Evolutionary conservation across 2,797 vertebrate species (phyloP).

Genomic region (Balearica regulorum): DNA sequence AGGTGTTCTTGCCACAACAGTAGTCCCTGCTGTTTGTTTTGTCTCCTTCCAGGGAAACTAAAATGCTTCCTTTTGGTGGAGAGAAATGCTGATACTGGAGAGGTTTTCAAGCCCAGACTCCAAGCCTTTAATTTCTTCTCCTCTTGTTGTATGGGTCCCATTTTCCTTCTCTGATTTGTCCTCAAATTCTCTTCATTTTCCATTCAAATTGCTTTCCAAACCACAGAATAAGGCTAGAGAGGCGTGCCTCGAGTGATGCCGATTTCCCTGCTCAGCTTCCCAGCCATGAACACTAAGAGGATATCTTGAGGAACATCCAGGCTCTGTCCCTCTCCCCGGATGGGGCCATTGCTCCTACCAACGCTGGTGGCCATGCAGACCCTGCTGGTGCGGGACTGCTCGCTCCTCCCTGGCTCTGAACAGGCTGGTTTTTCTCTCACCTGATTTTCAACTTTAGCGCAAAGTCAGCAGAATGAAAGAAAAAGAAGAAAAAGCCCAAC

Average conservation of each 20-base stretch:
- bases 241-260: accelerated
- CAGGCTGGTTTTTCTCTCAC: neutral
- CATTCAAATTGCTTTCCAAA: slow-evolving; percentile 29
- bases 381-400: neutral
- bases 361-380: accelerated
- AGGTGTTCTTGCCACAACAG: slow-evolving; percentile 55
- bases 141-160: neutral
- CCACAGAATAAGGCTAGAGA: neutral
- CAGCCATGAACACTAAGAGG: neutral
- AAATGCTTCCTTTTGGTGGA: slow-evolving; percentile 25
- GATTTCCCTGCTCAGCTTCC: neutral
- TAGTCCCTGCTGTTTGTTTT: slow-evolving; percentile 21
- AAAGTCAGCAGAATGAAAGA: slow-evolving; percentile 37
- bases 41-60: slow-evolving; percentile 44
- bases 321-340: neutral
- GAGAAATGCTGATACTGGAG: neutral
- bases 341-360: neutral
- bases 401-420: neutral
- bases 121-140: neutral
- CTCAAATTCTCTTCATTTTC: slow-evolving; percentile 1
- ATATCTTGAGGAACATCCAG: neutral
- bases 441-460: slow-evolving; percentile 7
- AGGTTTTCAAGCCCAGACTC: slow-evolving; percentile 12
- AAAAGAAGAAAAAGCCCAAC: neutral
- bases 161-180: neutral